Percentiles rank a stretch among this genome's conserved stretches.
phyloP scores from a whole-genome alignment of 35 echinoderm and acorn worm genomes.

The Stichopus chloronotus region DNA sequence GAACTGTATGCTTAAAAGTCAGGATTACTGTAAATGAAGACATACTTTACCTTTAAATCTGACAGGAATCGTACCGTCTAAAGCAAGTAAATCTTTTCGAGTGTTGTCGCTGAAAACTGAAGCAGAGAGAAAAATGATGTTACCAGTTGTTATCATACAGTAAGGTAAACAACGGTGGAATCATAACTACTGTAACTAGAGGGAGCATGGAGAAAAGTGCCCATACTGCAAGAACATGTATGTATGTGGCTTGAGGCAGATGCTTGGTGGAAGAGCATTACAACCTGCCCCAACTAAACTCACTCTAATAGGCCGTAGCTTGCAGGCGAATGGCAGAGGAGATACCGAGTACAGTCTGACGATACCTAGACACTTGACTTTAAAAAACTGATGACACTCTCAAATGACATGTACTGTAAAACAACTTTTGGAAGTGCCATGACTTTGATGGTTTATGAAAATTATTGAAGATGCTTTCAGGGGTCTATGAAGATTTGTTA shows the following conservation, averaged over 20 bases:
- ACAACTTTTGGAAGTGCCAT: not conserved
- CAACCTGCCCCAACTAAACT: not conserved
- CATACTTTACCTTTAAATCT: conserved; percentile 80
- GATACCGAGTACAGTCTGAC: too few species aligned
- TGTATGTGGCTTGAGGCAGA: not conserved
- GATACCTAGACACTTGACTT: too few species aligned
- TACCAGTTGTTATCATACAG: not conserved
- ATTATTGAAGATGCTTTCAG: not conserved
- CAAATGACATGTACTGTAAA: not conserved
- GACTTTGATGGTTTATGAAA: not conserved
- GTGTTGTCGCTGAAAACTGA: conserved; percentile 88
- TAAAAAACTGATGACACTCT: too few species aligned
- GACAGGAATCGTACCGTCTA: conserved; percentile 93
- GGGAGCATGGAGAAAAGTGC: not conserved
- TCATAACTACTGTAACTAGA: not conserved
- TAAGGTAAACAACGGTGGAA: not conserved
- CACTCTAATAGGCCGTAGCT: too few species aligned
- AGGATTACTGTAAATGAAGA: not conserved
- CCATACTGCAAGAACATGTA: too few species aligned
- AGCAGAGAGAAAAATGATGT: conserved; percentile 43
- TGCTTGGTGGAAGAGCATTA: not conserved
- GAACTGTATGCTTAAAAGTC: too few species aligned
- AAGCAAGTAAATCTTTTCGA: conserved; percentile 72
- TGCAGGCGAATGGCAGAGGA: too few species aligned
- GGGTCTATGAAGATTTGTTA: not conserved